phyloP scores from a whole-genome alignment of 1,140 invertebrate species.

The Pristionchus pacificus region DNA sequence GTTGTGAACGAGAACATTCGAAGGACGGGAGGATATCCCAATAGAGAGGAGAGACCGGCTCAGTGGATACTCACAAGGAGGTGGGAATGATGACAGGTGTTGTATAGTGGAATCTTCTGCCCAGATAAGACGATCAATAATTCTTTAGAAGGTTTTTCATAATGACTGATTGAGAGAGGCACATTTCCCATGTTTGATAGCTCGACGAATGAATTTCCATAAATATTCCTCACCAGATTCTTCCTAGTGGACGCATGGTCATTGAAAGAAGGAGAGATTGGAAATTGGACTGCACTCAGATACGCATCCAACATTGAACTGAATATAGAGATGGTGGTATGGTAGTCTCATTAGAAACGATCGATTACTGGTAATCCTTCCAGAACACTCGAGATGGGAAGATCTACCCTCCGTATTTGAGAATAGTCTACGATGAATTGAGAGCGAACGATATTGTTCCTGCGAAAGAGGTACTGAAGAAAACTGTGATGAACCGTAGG shows the following conservation, averaged over 20 bases:
- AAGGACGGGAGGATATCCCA: conserved; percentile 12
- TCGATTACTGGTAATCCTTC: conserved; percentile 12
- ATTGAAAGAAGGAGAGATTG: conserved; percentile 18
- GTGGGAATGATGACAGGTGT: conserved; percentile 38
- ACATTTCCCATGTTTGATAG: background rate
- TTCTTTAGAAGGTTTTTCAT: background rate
- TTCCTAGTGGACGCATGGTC: conserved; percentile 38
- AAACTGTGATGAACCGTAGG: too few species aligned
- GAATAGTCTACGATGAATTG: conserved; percentile 26
- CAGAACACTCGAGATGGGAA: conserved; percentile 51
- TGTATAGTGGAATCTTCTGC: background rate
- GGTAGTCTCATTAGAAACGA: conserved; percentile 12
- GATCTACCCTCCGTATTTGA: conserved; percentile 60
- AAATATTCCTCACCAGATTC: conserved; percentile 39
- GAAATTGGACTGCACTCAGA: conserved; percentile 27
- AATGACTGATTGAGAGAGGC: background rate
- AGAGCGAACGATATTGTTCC: conserved; percentile 1
- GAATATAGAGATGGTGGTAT: conserved; percentile 49
- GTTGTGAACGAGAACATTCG: conserved; percentile 50
- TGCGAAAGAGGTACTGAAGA: too few species aligned
- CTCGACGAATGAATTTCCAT: background rate
- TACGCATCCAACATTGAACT: conserved; percentile 53
- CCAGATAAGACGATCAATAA: background rate
- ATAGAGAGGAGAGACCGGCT: conserved; percentile 3
- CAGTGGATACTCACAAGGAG: conserved; percentile 35